phyloP scores from a whole-genome alignment of 2,888 invertebrate species.

The Saturnia pavonia region DNA sequence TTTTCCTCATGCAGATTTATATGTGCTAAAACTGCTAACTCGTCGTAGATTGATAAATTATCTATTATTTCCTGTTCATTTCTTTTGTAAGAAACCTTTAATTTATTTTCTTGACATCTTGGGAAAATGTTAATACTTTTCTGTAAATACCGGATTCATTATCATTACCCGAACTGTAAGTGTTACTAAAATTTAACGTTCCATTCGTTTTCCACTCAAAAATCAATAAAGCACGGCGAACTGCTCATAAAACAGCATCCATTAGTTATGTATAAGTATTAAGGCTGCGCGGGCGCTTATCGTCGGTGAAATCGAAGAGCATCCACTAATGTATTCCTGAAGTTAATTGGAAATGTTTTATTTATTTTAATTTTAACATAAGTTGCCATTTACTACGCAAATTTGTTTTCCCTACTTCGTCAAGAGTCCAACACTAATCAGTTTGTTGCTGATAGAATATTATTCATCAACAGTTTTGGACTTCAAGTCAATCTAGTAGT shows the following conservation, averaged over 20 bases:
- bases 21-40: not conserved
- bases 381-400: not conserved
- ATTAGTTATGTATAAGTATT: not conserved
- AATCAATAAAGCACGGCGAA: conserved; percentile 1
- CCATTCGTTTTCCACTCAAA: not conserved
- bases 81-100: not conserved
- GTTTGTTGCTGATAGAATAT: not conserved
- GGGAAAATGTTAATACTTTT: not conserved
- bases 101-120: not conserved
- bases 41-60: too few relatives aligned
- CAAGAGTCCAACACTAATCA: not conserved
- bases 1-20: not conserved
- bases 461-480: too few relatives aligned
- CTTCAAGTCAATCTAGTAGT: not conserved
- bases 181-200: conserved; percentile 3
- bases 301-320: not conserved
- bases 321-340: not conserved
- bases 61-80: not conserved
- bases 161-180: not conserved
- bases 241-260: conserved; percentile 1
- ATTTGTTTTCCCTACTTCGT: not conserved
- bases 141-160: not conserved
- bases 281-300: not conserved
- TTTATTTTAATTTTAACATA: not conserved
- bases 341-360: not conserved